Evolutionary conservation across 2,888 invertebrate genomes (phyloP), one percentile per base, ranked within the genome.

Genomic region (Xestia rhomboidea): DNA sequence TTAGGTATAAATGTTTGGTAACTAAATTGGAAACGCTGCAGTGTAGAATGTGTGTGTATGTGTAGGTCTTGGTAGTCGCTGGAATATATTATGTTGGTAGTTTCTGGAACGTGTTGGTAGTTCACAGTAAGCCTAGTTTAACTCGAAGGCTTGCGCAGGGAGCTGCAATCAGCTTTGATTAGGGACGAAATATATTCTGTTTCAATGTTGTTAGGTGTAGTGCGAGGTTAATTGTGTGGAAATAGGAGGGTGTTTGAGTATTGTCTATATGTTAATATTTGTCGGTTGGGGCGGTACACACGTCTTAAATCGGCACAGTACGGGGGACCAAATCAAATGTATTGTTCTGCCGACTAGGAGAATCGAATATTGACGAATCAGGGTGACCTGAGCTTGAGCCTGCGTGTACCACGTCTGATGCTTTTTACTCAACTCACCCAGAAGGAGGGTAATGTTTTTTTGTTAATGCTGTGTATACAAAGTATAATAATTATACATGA

Each of bases 111-210:
- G n/a, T 49, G 5, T 64, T 2, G 38, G 7, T 30, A 30, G 49
- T 60, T n/a, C 60, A 27, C 27, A 44, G 44, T 69, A 46, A 64
- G 27, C 30, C 41, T 54, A 21, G 27, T 69, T 44, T n/a, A 54
- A 27, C 21, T 38, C 24, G 46, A 46, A 11, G 18, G 2, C 11
- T 60, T 13, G 34, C 18, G 30, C 34, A 54, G 10, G n/a, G 41
- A 24, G 44, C 34, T 49, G 60, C 49, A 78, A 71, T 71, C 54
- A 60, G 71, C 68, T 63, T 71, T 78, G 79, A 78, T 71, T 78
- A 27, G 64, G 60, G 11, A 64, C 30, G 0, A 71, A n/a, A n/a
- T n/a, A n/a, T 66, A 71, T 78, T 78, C 79, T 27, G 70, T 49
- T 8, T 54, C 34, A 51, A 27, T 62, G 21, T 41, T 11, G 62